These are phyloP conservation scores for Hydrolagus colliei DNA, from an alignment of 2,797 vertebrate genomes.

Conservation along the genomic window DNA sequence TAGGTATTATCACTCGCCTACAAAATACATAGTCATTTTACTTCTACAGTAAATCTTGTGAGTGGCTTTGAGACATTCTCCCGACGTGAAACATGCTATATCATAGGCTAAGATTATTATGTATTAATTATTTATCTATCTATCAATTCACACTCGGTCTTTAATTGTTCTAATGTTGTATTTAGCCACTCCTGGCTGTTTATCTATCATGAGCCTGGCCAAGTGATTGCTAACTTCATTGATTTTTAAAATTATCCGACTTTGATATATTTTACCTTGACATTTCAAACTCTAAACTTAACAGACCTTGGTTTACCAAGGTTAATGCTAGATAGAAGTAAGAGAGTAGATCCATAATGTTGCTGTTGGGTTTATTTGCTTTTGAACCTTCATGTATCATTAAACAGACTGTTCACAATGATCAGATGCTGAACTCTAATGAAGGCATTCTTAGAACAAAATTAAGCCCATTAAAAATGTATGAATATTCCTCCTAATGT, in stretches of 20 bases:
- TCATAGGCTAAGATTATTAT: no score
- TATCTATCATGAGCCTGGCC: background rate
- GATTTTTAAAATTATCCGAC: slow-evolving; percentile 4
- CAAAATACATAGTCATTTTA: no score
- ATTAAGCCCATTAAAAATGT: slow-evolving; percentile 24
- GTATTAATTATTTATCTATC: no score
- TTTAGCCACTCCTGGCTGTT: background rate
- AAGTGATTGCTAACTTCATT: background rate
- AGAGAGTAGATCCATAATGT: background rate
- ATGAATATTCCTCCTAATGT: slow-evolving; percentile 17
- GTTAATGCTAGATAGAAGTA: background rate
- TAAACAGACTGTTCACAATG: slow-evolving; percentile 17
- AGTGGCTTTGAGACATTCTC: no score
- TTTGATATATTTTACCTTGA: background rate
- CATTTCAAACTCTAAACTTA: background rate
- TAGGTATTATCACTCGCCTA: background rate
- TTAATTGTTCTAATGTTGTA: background rate
- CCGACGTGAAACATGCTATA: no score
- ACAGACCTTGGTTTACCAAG: background rate
- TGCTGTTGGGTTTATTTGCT: background rate
- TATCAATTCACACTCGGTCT: background rate
- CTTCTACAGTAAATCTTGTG: no score
- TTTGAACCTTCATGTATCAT: slow-evolving; percentile 15
- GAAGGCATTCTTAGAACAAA: slow-evolving; percentile 4
- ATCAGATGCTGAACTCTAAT: background rate